These are phyloP conservation scores for Epinotia nisella DNA, from an alignment of 2,888 invertebrate species.

Conservation along the genomic window DNA sequence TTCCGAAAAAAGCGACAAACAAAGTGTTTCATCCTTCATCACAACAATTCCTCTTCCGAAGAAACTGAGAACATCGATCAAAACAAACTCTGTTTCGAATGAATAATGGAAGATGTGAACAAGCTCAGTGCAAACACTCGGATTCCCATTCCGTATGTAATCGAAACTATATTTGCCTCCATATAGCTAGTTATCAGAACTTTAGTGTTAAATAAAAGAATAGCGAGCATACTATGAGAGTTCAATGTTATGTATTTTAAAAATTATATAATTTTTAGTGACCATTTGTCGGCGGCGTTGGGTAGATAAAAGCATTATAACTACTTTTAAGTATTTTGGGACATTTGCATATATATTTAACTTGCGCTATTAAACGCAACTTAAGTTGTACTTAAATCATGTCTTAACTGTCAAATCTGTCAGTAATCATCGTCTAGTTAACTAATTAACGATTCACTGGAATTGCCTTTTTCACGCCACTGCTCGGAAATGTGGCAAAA, in stretches of 20 bases:
- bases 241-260: not conserved
- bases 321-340: too few relatives aligned
- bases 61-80: slow-evolving; percentile 19
- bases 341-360: too few relatives aligned
- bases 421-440: too few relatives aligned
- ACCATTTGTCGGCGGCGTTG: too few relatives aligned
- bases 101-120: slow-evolving; percentile 32
- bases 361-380: too few relatives aligned
- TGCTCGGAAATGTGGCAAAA: too few relatives aligned
- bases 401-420: too few relatives aligned
- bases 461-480: too few relatives aligned
- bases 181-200: slow-evolving; percentile 8
- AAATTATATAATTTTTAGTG: too few relatives aligned
- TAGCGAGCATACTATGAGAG: not conserved
- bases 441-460: too few relatives aligned
- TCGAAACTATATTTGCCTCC: slow-evolving; percentile 20
- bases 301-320: too few relatives aligned
- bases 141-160: slow-evolving; percentile 27
- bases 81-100: slow-evolving; percentile 21
- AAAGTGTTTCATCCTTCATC: not conserved
- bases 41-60: slow-evolving; percentile 9
- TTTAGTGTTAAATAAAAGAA: not conserved
- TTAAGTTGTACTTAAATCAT: too few relatives aligned
- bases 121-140: slow-evolving; percentile 21
- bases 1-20: not conserved